Evolutionary conservation across 2,797 vertebrate genomes (phyloP).

Genomic region (Gallirallus australis): DNA sequence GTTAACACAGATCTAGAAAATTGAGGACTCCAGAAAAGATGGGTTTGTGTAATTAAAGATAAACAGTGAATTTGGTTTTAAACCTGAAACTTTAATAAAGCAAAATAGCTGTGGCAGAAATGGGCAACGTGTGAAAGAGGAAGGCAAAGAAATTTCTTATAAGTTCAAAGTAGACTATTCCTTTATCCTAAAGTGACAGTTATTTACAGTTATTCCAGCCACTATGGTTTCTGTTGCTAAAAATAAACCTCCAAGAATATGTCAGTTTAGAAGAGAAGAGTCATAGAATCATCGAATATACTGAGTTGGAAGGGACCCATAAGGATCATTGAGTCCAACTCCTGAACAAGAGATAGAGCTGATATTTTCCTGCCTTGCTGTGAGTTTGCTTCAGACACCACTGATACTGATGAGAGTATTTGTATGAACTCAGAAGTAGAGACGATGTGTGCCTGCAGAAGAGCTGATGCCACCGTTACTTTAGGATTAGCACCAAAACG

Average conservation of each 20-base stretch:
- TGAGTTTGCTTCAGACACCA: not conserved
- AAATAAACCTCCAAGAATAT: not conserved
- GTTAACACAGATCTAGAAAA: not conserved
- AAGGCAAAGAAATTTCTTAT: not conserved
- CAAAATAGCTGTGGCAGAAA: constrained; percentile 5
- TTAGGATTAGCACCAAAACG: not conserved
- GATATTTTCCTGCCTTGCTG: not conserved
- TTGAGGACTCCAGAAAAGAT: not conserved
- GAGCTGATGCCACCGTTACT: not conserved
- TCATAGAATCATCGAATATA: no score
- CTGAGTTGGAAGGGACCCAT: no score
- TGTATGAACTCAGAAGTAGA: not conserved
- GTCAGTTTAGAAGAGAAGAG: not conserved
- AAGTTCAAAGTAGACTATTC: not conserved
- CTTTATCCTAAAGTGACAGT: not conserved
- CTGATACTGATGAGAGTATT: not conserved
- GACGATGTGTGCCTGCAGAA: not conserved
- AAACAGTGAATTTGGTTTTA: not conserved
- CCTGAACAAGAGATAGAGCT: not conserved
- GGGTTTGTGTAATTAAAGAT: not conserved
- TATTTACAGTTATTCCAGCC: not conserved
- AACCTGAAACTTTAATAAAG: not conserved
- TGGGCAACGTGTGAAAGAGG: not conserved
- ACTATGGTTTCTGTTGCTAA: not conserved
- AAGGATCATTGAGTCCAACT: no score